A percentile compares a stretch with the other conserved stretches of the same genome.
Evolutionary conservation across 2,113 vertebrate species (phyloP).

Genomic region (Nothoprocta pentlandii): DNA sequence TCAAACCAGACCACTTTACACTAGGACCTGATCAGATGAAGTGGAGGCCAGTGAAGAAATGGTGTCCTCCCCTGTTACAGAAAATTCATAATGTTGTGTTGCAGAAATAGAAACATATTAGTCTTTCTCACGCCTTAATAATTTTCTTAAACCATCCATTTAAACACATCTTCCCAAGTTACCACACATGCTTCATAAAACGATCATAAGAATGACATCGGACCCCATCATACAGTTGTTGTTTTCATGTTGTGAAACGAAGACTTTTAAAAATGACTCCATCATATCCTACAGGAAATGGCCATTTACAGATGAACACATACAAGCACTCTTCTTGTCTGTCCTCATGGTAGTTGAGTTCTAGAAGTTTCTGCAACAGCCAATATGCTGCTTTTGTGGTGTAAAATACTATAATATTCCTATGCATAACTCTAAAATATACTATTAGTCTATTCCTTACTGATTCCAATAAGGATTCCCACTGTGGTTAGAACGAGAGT

Average conservation of each 20-base stretch:
- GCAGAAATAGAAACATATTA: background rate
- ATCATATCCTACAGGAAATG: background rate
- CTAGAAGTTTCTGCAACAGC: background rate
- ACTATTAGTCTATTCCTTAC: background rate
- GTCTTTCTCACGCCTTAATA: background rate
- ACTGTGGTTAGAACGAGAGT: background rate
- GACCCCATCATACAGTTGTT: background rate
- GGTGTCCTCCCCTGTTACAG: background rate
- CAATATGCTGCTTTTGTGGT: background rate
- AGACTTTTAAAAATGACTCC: background rate
- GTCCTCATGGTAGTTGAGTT: fast-evolving
- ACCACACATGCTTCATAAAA: background rate
- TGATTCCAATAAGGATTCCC: background rate
- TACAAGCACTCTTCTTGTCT: background rate
- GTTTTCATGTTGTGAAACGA: fast-evolving
- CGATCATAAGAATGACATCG: background rate
- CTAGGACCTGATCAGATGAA: background rate
- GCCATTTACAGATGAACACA: background rate
- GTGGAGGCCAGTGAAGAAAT: background rate
- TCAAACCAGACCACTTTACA: background rate
- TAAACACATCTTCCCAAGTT: background rate
- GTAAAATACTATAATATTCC: background rate
- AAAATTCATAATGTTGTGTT: background rate
- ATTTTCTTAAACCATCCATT: background rate
- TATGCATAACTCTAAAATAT: background rate